Evolutionary conservation across 2,797 vertebrate species (phyloP).

Genomic region (Borostomias antarcticus): DNA sequence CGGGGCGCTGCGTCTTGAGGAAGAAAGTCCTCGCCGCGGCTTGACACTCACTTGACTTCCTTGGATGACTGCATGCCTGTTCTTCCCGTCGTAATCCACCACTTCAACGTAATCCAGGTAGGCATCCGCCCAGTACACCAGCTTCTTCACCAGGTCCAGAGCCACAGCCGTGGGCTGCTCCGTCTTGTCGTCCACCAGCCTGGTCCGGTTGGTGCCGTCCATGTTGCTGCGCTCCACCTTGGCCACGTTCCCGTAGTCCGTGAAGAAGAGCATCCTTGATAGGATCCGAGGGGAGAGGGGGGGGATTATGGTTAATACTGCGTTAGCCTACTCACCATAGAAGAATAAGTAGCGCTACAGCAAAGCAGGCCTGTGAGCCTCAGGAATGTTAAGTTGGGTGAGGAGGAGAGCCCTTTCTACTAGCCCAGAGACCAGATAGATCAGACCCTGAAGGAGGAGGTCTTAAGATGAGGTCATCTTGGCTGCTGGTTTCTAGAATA

Average conservation of each 20-base stretch:
- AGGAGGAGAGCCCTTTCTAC: no score
- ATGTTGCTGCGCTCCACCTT: conserved; percentile 96
- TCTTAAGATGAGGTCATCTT: no score
- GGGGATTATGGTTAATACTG: no score
- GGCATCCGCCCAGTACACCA: conserved; percentile 95
- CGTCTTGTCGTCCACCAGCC: conserved; percentile 87
- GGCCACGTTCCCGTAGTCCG: conserved; percentile 91
- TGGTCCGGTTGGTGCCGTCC: conserved; percentile 93
- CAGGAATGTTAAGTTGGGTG: no score
- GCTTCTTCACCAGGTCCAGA: conserved; percentile 90
- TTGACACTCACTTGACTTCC: conserved; percentile 86
- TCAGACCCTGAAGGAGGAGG: no score
- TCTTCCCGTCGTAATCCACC: conserved; percentile 92
- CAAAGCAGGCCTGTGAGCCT: no score
- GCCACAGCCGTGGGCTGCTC: conserved; percentile 91
- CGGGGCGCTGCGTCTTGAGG: no score
- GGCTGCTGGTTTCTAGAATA: no score
- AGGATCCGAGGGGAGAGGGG: background rate
- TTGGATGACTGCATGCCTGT: conserved; percentile 85
- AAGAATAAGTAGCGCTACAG: no score
- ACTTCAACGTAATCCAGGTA: conserved; percentile 93
- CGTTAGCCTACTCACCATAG: no score
- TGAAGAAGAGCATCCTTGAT: conserved; percentile 95
- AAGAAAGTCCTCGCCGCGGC: conserved; percentile 20
- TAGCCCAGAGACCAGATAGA: no score